Evolutionary conservation across 2,797 vertebrate genomes (phyloP).

Genomic region (Atherinosoma microstoma): DNA sequence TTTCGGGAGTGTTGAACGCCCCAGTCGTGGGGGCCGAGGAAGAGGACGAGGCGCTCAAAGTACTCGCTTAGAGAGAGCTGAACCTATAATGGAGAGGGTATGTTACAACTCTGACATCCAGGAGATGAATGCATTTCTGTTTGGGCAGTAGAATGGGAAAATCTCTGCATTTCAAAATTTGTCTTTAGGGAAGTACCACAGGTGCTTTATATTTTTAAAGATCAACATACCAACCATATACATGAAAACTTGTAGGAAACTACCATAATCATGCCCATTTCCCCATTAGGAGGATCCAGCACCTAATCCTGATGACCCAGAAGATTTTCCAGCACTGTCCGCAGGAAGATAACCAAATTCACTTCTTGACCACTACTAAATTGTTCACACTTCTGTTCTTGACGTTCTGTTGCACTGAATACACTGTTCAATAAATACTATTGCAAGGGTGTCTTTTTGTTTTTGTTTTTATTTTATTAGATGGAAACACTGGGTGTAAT

Average conservation of each 20-base stretch:
- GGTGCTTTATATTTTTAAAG: too few relatives aligned
- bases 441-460: slow-evolving; percentile 46
- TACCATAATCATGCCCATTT: slow-evolving; percentile 1
- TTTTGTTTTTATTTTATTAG: slow-evolving; percentile 4
- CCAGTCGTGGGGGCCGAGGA: slow-evolving; percentile 88
- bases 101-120: not conserved
- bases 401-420: slow-evolving; percentile 53
- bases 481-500: not conserved
- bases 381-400: slow-evolving; percentile 50
- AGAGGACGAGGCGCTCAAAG: slow-evolving; percentile 61
- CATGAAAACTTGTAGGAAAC: too few relatives aligned
- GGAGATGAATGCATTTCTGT: not conserved
- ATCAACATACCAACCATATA: too few relatives aligned
- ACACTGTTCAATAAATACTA: slow-evolving; percentile 68
- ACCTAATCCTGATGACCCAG: slow-evolving; percentile 95
- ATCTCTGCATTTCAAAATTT: too few relatives aligned
- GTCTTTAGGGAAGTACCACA: too few relatives aligned
- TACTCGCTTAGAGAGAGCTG: slow-evolving; percentile 44
- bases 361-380: slow-evolving; percentile 8
- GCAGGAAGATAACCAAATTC: slow-evolving; percentile 56
- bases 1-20: slow-evolving; percentile 93
- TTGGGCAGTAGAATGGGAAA: not conserved
- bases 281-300: slow-evolving; percentile 71
- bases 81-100: slow-evolving; percentile 55
- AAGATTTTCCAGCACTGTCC: slow-evolving; percentile 95